Conservation (phyloP, 2,797 vertebrate genomes). For the Catharus ustulatus region DNA sequence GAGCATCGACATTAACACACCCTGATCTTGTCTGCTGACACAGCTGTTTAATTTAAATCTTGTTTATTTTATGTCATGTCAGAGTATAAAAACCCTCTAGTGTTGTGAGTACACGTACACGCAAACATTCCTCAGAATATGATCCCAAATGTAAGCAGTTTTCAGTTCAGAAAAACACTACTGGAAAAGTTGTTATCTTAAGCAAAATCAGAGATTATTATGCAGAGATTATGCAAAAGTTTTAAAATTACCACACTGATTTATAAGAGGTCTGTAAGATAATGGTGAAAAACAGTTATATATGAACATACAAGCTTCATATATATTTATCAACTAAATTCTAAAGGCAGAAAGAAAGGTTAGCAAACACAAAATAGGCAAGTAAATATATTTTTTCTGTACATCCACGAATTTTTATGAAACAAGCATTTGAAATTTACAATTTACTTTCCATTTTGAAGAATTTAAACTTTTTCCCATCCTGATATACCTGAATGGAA, state of each 20-base stretch:
- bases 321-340: not conserved
- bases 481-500: not conserved
- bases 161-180: not conserved
- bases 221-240: not conserved
- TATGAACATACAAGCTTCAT: not conserved
- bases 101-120: not conserved
- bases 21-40: conserved; percentile 11
- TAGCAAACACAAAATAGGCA: not conserved
- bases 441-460: not conserved
- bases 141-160: not conserved
- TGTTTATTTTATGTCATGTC: not conserved
- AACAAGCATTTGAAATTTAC: not conserved
- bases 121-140: not conserved
- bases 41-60: conserved; percentile 22
- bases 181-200: not conserved
- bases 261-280: not conserved
- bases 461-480: not conserved
- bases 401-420: not conserved
- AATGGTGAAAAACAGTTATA: not conserved
- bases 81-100: not conserved
- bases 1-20: not conserved
- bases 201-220: not conserved
- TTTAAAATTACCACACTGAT: not conserved
- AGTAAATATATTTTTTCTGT: not conserved
- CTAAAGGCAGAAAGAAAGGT: not conserved